Evolutionary conservation across 2,113 vertebrate genomes (phyloP).

Genomic region (Toxotes chatareus): DNA sequence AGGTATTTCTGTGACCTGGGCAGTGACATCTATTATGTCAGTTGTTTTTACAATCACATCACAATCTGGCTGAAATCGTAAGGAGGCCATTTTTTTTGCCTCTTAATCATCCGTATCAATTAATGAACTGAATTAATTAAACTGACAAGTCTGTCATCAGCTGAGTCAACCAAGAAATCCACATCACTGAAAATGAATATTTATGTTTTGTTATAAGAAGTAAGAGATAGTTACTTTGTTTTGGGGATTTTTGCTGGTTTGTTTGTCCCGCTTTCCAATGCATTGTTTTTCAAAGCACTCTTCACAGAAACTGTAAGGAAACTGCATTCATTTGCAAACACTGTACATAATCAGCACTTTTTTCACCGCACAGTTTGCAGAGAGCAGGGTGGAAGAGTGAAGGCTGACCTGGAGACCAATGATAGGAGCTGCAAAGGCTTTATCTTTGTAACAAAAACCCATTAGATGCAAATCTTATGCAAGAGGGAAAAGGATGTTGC

Average conservation of each 20-base stretch:
- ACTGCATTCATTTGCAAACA: slow-evolving; percentile 16
- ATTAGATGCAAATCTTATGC: slow-evolving; percentile 33
- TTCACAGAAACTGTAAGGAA: slow-evolving; percentile 1
- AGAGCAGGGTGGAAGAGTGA: background rate
- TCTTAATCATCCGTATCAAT: too few species aligned
- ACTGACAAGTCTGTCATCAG: background rate
- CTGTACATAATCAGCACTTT: slow-evolving; percentile 10
- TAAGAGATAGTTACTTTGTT: background rate
- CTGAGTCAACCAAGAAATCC: background rate
- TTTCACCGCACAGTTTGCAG: background rate
- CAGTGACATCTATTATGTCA: background rate
- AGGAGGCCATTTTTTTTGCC: too few species aligned
- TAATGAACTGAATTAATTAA: background rate
- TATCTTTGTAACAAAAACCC: background rate
- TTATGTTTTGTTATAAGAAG: background rate
- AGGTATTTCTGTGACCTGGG: background rate
- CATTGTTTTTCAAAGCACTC: background rate
- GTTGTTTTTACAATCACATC: too few species aligned
- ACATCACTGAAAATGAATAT: background rate
- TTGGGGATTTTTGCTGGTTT: background rate
- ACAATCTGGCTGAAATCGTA: too few species aligned
- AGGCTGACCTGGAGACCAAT: background rate
- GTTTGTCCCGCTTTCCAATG: background rate
- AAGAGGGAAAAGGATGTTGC: slow-evolving; percentile 17
- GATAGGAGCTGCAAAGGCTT: background rate